Evolutionary conservation across 1,140 invertebrate genomes (phyloP).

Genomic region (Brachionus paranguensis): DNA sequence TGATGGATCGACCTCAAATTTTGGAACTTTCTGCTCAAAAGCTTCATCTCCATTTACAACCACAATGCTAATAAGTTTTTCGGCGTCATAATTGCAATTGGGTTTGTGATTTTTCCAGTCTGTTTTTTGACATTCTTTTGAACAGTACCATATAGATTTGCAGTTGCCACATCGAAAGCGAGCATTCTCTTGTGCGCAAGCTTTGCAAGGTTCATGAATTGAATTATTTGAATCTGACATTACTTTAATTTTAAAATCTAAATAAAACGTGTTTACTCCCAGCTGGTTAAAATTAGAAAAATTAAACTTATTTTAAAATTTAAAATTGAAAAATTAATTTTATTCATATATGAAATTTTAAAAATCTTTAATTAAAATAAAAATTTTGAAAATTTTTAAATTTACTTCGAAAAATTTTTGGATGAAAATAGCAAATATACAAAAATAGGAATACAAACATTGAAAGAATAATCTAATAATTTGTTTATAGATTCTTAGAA

Average conservation of each 20-base stretch:
- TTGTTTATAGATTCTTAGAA: too few relatives aligned
- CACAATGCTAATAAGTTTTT: not conserved
- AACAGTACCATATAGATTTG: not conserved
- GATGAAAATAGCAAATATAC: too few relatives aligned
- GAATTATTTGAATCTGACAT: not conserved
- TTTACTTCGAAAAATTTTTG: too few relatives aligned
- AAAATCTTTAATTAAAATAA: too few relatives aligned
- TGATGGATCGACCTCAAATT: not conserved
- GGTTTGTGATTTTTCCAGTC: not conserved
- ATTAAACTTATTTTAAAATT: not conserved
- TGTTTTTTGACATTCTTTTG: not conserved
- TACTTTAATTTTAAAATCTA: not conserved
- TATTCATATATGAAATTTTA: not conserved
- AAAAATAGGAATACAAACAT: too few relatives aligned
- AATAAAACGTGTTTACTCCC: not conserved
- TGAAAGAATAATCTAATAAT: too few relatives aligned
- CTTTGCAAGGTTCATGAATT: not conserved
- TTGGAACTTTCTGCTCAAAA: not conserved
- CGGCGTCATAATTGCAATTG: not conserved
- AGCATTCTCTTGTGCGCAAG: not conserved
- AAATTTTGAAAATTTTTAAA: too few relatives aligned
- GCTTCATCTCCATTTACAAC: not conserved
- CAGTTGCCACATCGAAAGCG: not conserved
- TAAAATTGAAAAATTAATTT: not conserved
- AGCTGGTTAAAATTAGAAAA: not conserved